These are phyloP conservation scores for Sander lucioperca DNA, from an alignment of 2,113 vertebrate genomes.

Conservation along the genomic window DNA sequence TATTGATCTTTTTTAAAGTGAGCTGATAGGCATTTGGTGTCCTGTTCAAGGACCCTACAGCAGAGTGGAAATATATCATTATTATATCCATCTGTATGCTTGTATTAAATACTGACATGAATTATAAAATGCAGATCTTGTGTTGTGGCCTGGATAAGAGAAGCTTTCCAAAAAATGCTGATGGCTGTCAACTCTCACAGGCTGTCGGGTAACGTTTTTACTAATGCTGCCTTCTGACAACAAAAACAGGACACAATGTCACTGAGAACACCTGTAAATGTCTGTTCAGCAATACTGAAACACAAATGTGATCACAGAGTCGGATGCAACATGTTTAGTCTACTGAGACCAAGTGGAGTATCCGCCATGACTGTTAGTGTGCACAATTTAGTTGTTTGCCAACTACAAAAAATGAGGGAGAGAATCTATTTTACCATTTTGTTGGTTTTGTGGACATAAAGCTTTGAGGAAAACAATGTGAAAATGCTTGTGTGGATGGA, in stretches of 20 bases:
- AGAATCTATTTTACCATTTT: neutral
- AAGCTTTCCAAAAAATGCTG: conserved; percentile 1
- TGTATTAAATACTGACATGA: neutral
- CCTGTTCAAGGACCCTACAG: conserved; percentile 4
- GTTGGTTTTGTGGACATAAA: neutral
- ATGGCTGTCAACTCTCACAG: neutral
- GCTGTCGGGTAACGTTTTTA: neutral
- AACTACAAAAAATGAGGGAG: neutral
- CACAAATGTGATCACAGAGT: neutral
- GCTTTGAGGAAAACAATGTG: neutral
- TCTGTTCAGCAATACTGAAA: neutral
- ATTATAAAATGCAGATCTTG: neutral
- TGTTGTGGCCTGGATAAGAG: neutral
- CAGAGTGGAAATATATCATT: neutral
- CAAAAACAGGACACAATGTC: conserved; percentile 5
- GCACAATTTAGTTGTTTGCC: neutral
- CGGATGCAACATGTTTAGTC: neutral
- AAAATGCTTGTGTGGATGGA: neutral
- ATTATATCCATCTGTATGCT: neutral
- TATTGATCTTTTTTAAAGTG: conserved; percentile 18
- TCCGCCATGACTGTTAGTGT: neutral
- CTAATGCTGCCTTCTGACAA: conserved; percentile 2
- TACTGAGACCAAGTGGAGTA: neutral
- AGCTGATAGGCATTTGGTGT: conserved; percentile 4
- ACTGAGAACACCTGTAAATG: conserved; percentile 9